Percentiles rank a stretch among this genome's conserved stretches.
Evolutionary conservation across 1,140 invertebrate genomes (phyloP).

Genomic region (Trichogramma pretiosum): DNA sequence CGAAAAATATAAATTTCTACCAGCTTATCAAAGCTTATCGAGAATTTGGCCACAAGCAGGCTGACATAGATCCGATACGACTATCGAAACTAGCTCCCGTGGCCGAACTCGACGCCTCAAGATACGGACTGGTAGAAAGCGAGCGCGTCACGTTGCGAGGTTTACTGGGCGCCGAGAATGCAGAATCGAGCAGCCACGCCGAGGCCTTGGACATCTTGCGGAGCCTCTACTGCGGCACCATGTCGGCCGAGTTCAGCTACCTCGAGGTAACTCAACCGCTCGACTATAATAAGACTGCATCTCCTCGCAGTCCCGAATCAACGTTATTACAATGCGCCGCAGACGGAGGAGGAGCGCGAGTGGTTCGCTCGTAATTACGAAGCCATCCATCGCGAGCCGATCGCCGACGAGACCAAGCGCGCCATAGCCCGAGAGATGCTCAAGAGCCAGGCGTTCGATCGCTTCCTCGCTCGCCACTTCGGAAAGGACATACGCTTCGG

Average conservation of each 20-base stretch:
- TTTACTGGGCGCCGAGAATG: slow-evolving; percentile 31
- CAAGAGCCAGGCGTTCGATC: slow-evolving; percentile 85
- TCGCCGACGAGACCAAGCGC: slow-evolving; percentile 54
- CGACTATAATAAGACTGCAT: too few relatives aligned
- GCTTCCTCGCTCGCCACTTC: slow-evolving; percentile 88
- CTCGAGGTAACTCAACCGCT: slow-evolving; percentile 70
- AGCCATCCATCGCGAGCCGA: slow-evolving; percentile 41
- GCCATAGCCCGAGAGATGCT: slow-evolving; percentile 70
- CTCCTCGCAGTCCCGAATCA: too few relatives aligned
- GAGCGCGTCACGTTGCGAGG: slow-evolving; percentile 46
- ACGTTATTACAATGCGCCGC: too few relatives aligned
- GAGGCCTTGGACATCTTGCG: slow-evolving; percentile 55
- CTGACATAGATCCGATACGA: slow-evolving; percentile 58
- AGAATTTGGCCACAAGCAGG: slow-evolving; percentile 61
- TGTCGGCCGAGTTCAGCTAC: slow-evolving; percentile 70
- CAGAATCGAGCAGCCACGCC: slow-evolving; percentile 42
- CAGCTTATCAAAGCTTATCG: slow-evolving; percentile 63
- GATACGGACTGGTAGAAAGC: slow-evolving; percentile 52
- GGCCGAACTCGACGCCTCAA: slow-evolving; percentile 53
- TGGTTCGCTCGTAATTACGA: slow-evolving; percentile 82
- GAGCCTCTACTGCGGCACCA: slow-evolving; percentile 51
- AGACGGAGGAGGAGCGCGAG: slow-evolving; percentile 77
- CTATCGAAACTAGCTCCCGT: slow-evolving; percentile 30
- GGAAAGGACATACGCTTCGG: slow-evolving; percentile 90
- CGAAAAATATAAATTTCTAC: slow-evolving; percentile 53